Evolutionary conservation across 2,113 vertebrate genomes (phyloP).

Genomic region (Actinemys pallida): DNA sequence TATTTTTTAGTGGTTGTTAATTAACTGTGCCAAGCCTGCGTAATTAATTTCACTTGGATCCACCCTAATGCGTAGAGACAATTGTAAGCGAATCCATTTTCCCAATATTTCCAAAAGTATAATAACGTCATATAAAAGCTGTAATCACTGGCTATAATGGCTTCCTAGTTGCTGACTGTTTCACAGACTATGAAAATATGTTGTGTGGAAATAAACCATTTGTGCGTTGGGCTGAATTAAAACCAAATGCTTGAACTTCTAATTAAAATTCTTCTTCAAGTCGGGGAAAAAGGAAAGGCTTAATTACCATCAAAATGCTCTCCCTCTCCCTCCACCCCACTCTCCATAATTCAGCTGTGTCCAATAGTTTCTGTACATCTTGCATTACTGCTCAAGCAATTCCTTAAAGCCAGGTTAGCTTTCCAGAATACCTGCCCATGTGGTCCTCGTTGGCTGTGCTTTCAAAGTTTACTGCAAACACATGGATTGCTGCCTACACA

Average conservation of each 20-base stretch:
- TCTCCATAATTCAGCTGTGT: neutral
- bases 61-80: neutral
- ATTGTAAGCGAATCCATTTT: constrained; percentile 37
- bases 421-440: constrained; percentile 58
- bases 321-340: neutral
- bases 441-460: constrained; percentile 52
- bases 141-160: constrained; percentile 67
- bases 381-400: neutral
- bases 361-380: neutral
- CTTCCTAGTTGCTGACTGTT: constrained; percentile 69
- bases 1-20: constrained; percentile 27
- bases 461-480: constrained; percentile 66
- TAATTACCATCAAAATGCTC: constrained; percentile 43
- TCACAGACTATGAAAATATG: constrained; percentile 53
- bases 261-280: constrained; percentile 69
- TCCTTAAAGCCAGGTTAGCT: neutral
- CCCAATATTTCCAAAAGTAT: constrained; percentile 42
- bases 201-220: constrained; percentile 71
- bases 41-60: constrained; percentile 65
- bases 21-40: constrained; percentile 38
- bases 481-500: constrained; percentile 59
- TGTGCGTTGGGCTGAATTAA: constrained; percentile 71
- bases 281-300: constrained; percentile 34
- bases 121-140: constrained; percentile 60
- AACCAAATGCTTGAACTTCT: constrained; percentile 70